Evolutionary conservation across 2,797 vertebrate genomes (phyloP).

Genomic region (Oryzias dopingdopingensis): DNA sequence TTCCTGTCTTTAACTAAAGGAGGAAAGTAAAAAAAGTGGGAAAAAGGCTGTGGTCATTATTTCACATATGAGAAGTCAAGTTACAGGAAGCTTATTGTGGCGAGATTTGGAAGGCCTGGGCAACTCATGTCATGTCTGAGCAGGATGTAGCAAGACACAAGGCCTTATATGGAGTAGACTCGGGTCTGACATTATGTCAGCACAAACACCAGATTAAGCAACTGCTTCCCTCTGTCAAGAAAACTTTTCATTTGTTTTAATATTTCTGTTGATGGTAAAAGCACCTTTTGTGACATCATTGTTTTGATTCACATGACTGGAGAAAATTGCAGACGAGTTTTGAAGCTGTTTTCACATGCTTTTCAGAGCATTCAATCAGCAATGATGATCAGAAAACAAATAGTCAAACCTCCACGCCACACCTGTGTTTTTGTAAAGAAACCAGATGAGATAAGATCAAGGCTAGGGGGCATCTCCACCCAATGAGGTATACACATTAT

Average conservation of each 20-base stretch:
- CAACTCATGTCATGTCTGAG: conserved; percentile 57
- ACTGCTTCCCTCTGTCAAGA: conserved; percentile 11
- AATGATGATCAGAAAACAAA: too few species aligned
- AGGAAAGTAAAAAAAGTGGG: conserved; percentile 25
- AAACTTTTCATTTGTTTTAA: conserved; percentile 1
- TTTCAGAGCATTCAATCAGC: too few species aligned
- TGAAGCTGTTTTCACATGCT: too few species aligned
- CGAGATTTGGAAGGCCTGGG: conserved; percentile 39
- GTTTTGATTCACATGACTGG: too few species aligned
- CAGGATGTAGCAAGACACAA: conserved; percentile 28
- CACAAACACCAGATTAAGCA: conserved; percentile 26
- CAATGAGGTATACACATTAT: too few species aligned
- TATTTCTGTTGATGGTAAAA: not conserved
- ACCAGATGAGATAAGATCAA: too few species aligned
- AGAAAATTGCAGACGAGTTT: too few species aligned
- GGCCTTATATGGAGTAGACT: conserved; percentile 67
- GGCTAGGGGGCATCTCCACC: too few species aligned
- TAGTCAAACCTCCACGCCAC: too few species aligned
- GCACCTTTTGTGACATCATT: too few species aligned
- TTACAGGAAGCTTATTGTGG: conserved; percentile 66
- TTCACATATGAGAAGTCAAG: conserved; percentile 54
- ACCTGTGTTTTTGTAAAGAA: too few species aligned
- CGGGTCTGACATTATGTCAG: conserved; percentile 37
- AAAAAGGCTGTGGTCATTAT: conserved; percentile 42
- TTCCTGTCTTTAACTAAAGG: conserved; percentile 44